A percentile compares a stretch with the other conserved stretches of the same genome.
These are phyloP conservation scores for Heterochromis multidens DNA, from an alignment of 2,113 vertebrate species.

Conservation along the genomic window DNA sequence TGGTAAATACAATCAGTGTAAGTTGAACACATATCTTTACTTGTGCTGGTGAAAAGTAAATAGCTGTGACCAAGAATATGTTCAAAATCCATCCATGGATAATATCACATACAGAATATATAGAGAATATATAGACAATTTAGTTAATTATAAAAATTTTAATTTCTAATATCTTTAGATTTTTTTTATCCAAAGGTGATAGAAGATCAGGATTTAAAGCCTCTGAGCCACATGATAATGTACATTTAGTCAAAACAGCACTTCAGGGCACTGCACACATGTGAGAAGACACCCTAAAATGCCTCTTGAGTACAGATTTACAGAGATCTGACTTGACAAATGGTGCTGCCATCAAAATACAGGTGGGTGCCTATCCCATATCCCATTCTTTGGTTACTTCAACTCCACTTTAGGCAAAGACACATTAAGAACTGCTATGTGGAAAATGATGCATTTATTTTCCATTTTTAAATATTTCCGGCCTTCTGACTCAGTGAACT, in stretches of 20 bases:
- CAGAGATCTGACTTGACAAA: conserved; percentile 86
- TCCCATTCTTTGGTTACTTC: conserved; percentile 82
- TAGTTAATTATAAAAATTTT: background rate
- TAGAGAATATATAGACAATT: background rate
- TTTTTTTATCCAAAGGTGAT: conserved; percentile 82
- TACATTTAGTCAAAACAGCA: conserved; percentile 89
- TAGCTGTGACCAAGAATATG: background rate
- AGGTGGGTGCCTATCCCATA: conserved; percentile 83
- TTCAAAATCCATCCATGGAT: background rate
- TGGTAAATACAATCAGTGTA: conserved; percentile 76
- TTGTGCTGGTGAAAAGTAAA: conserved; percentile 19
- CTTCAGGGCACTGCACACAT: conserved; percentile 85
- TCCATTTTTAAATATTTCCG: conserved; percentile 96
- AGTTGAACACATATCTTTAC: conserved; percentile 37
- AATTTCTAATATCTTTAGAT: conserved; percentile 49
- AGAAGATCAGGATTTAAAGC: conserved; percentile 76
- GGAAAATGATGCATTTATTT: conserved; percentile 90
- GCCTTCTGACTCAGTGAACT: conserved; percentile 90
- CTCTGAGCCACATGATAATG: conserved; percentile 88
- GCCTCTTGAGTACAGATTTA: conserved; percentile 81
- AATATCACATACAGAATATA: background rate
- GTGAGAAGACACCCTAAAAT: conserved; percentile 82
- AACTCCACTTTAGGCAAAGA: conserved; percentile 86
- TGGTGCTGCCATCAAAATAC: conserved; percentile 81
- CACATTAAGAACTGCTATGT: conserved; percentile 92